phyloP scores from a whole-genome alignment of 2,888 invertebrate species.

The Mythimna impura region DNA sequence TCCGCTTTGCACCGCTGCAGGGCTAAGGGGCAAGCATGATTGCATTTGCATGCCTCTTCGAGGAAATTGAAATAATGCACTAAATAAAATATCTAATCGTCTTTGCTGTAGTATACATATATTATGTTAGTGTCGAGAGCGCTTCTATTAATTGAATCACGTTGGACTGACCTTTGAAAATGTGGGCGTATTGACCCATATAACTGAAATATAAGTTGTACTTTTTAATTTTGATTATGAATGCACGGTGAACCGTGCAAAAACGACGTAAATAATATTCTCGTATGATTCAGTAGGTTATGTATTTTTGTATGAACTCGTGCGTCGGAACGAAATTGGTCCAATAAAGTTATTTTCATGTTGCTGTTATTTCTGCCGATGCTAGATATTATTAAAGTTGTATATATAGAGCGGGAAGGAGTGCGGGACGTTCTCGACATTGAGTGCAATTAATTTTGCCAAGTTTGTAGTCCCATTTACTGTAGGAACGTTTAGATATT shows the following conservation, averaged over 20 bases:
- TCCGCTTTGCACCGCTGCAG: conserved; percentile 53
- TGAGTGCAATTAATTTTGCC: conserved; percentile 64
- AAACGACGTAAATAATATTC: conserved; percentile 23
- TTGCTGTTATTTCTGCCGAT: conserved; percentile 61
- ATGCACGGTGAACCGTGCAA: conserved; percentile 21
- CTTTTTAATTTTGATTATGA: conserved; percentile 23
- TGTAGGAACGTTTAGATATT: conserved; percentile 49
- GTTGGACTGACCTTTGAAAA: conserved; percentile 36
- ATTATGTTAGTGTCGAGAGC: conserved; percentile 5
- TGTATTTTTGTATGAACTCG: conserved; percentile 35
- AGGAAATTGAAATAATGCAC: conserved; percentile 25
- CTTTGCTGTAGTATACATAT: not conserved
- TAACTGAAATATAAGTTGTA: conserved; percentile 27
- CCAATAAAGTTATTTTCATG: conserved; percentile 65
- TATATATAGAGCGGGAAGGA: conserved; percentile 38
- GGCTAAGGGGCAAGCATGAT: conserved; percentile 31
- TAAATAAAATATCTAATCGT: conserved; percentile 4
- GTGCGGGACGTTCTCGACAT: conserved; percentile 41
- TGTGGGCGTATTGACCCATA: conserved; percentile 40
- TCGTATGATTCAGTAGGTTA: conserved; percentile 21
- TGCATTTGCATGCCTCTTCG: conserved; percentile 33
- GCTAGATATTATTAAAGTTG: conserved; percentile 57
- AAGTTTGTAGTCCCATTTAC: conserved; percentile 58
- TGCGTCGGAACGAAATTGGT: conserved; percentile 45
- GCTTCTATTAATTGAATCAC: conserved; percentile 42